Evolutionary conservation across 2,888 invertebrate species (phyloP).

Genomic region (Nomada lathburiana): DNA sequence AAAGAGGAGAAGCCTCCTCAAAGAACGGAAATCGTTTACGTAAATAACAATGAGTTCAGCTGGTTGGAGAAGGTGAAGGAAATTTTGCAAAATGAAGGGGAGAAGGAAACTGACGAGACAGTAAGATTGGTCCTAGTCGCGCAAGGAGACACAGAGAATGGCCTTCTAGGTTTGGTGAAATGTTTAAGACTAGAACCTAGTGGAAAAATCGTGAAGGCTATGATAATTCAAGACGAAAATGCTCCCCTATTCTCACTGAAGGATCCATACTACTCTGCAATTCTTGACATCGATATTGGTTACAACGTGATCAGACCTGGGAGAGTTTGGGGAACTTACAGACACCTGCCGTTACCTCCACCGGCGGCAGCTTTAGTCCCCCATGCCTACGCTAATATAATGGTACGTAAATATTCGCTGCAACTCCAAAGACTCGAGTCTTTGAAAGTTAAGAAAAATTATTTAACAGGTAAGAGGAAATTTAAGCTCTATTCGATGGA

Average conservation of each 20-base stretch:
- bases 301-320: constrained; percentile 88
- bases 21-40: constrained; percentile 70
- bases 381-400: constrained; percentile 92
- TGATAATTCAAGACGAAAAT: constrained; percentile 87
- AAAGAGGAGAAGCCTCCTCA: constrained; percentile 72
- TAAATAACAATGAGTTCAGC: constrained; percentile 78
- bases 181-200: constrained; percentile 93
- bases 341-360: constrained; percentile 90
- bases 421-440: not conserved
- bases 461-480: constrained; percentile 90
- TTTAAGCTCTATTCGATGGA: constrained; percentile 93
- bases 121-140: constrained; percentile 88
- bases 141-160: constrained; percentile 88
- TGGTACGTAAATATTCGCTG: constrained; percentile 68
- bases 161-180: constrained; percentile 95
- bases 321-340: constrained; percentile 91
- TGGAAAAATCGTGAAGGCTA: constrained; percentile 86
- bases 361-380: constrained; percentile 84
- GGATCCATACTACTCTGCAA: constrained; percentile 88
- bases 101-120: constrained; percentile 84
- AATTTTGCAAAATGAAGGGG: constrained; percentile 75
- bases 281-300: constrained; percentile 90
- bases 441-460: not conserved
- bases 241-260: constrained; percentile 89
- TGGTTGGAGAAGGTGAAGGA: constrained; percentile 82